Base-by-base conservation (phyloP, 2,888 invertebrate species). In the Onchidella celtica region DNA sequence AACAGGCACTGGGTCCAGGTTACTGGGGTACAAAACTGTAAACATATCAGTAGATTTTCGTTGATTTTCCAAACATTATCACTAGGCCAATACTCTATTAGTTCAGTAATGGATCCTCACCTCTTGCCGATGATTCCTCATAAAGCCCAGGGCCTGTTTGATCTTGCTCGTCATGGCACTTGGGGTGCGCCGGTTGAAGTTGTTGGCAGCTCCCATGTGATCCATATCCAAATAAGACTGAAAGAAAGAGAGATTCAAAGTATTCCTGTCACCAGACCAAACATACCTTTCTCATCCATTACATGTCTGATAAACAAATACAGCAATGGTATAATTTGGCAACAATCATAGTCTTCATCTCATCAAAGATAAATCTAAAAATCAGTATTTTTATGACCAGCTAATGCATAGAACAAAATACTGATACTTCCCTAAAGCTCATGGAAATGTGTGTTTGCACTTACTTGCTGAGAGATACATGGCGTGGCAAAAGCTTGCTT, bases 71-170 rank as follows among this genome's bases (percentile, higher is more conserved):
- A 63, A 17, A n/a, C 36, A 32, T 68, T 3, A 69, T n/a, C n/a
- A n/a, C n/a, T n/a, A n/a, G n/a, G n/a, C n/a, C n/a, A n/a, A 27
- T 29, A 32, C 4, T 27, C 9, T 38, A 69, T 36, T 36, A 2
- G 9, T 68, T 68, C n/a, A 34, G 21, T 21, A n/a, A 2, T 3
- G 61, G n/a, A 38, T 11, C 78, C 83, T 27, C 73, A 94, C 94
- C 94, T 99, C 99, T 86, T 98, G 94, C 70, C 97, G 96, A 91
- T 98, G 97, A 92, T 98, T 98, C 61, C 99, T 94, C 96, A 99
- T 98, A 91, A 98, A 98, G 90, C 98, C 97, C 32, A 99, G 94
- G 0, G 98, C 97, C 93, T 98, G 97, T 68, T 96, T 96, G 75
- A 99, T 99, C 94, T 98, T 98, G n/a, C 85, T 87, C 27, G 91